A percentile compares a stretch with the other conserved stretches of the same genome.
Evolutionary conservation across 2,113 vertebrate species (phyloP).

Genomic region (Urocynchramus pylzowi): DNA sequence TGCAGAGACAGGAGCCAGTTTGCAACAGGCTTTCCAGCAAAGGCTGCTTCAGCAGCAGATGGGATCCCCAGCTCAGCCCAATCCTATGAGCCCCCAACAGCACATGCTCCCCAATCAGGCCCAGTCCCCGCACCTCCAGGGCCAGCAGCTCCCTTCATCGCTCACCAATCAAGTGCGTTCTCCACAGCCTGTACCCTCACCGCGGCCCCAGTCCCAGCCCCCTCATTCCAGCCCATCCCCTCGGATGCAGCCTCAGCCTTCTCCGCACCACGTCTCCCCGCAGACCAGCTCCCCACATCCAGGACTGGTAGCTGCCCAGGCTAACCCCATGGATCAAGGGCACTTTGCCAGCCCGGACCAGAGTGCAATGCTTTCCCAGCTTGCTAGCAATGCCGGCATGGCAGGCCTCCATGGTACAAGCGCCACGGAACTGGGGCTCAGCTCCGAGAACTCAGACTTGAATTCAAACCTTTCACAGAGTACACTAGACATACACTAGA

Average conservation of each 20-base stretch:
- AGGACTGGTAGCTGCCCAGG: slow-evolving; percentile 85
- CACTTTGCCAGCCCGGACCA: slow-evolving; percentile 88
- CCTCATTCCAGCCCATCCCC: slow-evolving; percentile 90
- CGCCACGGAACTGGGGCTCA: slow-evolving; percentile 86
- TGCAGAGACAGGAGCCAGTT: slow-evolving; percentile 77
- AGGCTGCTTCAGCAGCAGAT: slow-evolving; percentile 88
- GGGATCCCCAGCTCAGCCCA: slow-evolving; percentile 82
- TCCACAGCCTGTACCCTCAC: slow-evolving; percentile 86
- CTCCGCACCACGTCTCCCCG: slow-evolving; percentile 89
- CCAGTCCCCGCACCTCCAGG: slow-evolving; percentile 88
- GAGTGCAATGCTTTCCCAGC: slow-evolving; percentile 93
- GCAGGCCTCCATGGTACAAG: slow-evolving; percentile 87
- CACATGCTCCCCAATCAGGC: slow-evolving; percentile 81
- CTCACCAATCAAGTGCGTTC: slow-evolving; percentile 95
- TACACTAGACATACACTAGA: slow-evolving; percentile 92
- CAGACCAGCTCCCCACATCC: slow-evolving; percentile 96
- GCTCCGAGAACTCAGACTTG: slow-evolving; percentile 87
- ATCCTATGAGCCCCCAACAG: slow-evolving; percentile 85
- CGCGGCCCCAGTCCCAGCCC: slow-evolving; percentile 89
- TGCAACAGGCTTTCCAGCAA: slow-evolving; percentile 89
- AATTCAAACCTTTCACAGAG: slow-evolving; percentile 91
- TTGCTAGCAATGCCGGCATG: slow-evolving; percentile 84
- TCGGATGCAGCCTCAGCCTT: slow-evolving; percentile 84
- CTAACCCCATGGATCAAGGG: slow-evolving; percentile 84
- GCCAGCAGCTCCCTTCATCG: slow-evolving; percentile 86